Evolutionary conservation across 35 echinoderm and acorn worm genomes (phyloP), one percentile per base, ranked within the genome.

Genomic region (Stichopus chloronotus): DNA sequence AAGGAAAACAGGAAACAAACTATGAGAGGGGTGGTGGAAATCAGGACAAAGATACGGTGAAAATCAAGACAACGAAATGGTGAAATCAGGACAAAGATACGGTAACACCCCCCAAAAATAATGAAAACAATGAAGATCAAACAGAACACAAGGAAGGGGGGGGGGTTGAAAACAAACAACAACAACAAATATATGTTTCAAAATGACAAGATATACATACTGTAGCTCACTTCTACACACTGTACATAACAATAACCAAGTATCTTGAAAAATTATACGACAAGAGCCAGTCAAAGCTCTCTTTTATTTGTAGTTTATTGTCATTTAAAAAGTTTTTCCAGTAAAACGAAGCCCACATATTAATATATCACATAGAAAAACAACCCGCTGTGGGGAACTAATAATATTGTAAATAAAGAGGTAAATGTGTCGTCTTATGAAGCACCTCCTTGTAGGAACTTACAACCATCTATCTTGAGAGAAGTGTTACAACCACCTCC

Each of bases 201-300:
- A 83, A 55, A 83, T 55, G 80, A 83, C 80, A 83, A 65, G 80
- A 83, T 83, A 83, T 83, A 83, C 80, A 83, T 83, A 83, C 76
- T 78, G 30, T 43, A 43, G 30, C 30, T 78, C 76, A 78, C 80
- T 55, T 83, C 80, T 83, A 83, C 80, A 83, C 80, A 83, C 80
- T 83, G 80, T 83, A 83, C 80, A 83, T 83, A 19, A 52, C 80
- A 83, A 55, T 17, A 24, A 83, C 80, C 25, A 56, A 65, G 11
- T 65, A 19, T 65, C 61, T 19, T 20, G 80, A 56, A 55, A 8
- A 16, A 12, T 12, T 43, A 24, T 52, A 53, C 80, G 2, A 76
- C 16, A 4, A 83, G 22, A 9, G 14, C 6, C 23, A 7, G 22
- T 54, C 17, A 77, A 7, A 13, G 8, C 72, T 13, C 19, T 25